Conservation (phyloP, 2,888 invertebrate genomes). For the Torymus auratus region DNA sequence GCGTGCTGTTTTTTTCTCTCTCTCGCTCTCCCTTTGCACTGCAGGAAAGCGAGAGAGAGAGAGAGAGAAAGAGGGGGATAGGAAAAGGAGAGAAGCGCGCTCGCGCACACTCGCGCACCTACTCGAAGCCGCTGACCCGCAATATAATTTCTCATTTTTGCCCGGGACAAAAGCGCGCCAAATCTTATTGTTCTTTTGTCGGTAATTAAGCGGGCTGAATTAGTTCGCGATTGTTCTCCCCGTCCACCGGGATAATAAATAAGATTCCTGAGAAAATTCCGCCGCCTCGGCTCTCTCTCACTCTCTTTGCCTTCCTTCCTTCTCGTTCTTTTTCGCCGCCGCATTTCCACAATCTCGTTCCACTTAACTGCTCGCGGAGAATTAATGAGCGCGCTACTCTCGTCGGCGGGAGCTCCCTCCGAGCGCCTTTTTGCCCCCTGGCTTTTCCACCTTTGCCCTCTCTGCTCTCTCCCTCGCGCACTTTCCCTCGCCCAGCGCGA, state of each 20-base stretch:
- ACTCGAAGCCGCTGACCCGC: conserved; percentile 70
- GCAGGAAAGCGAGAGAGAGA: not conserved
- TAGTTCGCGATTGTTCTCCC: conserved; percentile 73
- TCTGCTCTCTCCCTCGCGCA: not conserved
- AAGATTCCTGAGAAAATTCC: conserved; percentile 75
- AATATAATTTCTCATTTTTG: conserved; percentile 75
- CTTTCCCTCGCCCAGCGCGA: not conserved
- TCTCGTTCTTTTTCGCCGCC: conserved; percentile 57
- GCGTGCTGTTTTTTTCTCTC: not conserved
- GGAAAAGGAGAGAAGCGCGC: conserved; percentile 20
- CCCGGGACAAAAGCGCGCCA: conserved; percentile 74
- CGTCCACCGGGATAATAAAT: conserved; percentile 64
- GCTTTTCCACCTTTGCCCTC: conserved; percentile 36
- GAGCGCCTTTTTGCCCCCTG: conserved; percentile 60
- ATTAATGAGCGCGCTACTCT: conserved; percentile 66
- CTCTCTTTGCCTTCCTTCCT: conserved; percentile 33
- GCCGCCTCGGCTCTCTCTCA: conserved; percentile 57
- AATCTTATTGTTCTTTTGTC: conserved; percentile 76
- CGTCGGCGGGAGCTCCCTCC: conserved; percentile 7
- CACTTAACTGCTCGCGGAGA: conserved; percentile 68
- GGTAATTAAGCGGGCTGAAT: conserved; percentile 76
- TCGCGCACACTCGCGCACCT: conserved; percentile 53
- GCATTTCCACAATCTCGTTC: conserved; percentile 69
- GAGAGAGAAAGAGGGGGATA: not conserved
- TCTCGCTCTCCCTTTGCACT: not conserved